Conservation (phyloP, 2,888 invertebrate species). For the Clistopyga incitator region DNA sequence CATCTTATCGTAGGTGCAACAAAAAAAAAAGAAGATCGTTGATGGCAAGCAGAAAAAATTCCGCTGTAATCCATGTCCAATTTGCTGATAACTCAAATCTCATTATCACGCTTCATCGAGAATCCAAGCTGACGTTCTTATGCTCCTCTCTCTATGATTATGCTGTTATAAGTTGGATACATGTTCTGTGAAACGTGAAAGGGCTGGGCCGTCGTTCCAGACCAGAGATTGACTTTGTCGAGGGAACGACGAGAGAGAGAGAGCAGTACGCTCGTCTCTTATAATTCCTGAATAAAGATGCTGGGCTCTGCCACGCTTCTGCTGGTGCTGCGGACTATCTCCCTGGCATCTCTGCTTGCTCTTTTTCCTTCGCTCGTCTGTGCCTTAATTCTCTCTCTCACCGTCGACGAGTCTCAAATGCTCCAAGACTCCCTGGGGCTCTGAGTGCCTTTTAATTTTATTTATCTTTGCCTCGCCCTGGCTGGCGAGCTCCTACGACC, state of each 20-base stretch:
- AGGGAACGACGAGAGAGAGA: slow-evolving; percentile 4
- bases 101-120: not conserved
- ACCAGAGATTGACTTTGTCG: slow-evolving; percentile 19
- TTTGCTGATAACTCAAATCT: not conserved
- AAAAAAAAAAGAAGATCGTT: not conserved
- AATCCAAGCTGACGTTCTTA: not conserved
- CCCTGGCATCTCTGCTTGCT: slow-evolving; percentile 27
- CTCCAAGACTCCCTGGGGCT: slow-evolving; percentile 56
- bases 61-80: not conserved
- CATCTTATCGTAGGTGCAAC: not conserved
- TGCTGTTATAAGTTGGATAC: not conserved
- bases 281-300: slow-evolving; percentile 54
- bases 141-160: not conserved
- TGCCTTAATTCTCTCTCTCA: slow-evolving; percentile 8
- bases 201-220: not conserved
- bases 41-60: not conserved
- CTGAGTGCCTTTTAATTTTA: slow-evolving; percentile 74
- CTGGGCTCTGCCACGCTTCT: slow-evolving; percentile 9
- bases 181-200: not conserved
- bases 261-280: slow-evolving; percentile 32
- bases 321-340: slow-evolving; percentile 28
- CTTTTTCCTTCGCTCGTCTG: slow-evolving; percentile 1
- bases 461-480: slow-evolving; percentile 65
- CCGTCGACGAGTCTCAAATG: slow-evolving; percentile 59
- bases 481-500: slow-evolving; percentile 36